Percentiles rank a stretch among this genome's conserved stretches.
phyloP scores from a whole-genome alignment of 2,797 vertebrate species.

The Chaetophractus vellerosus region DNA sequence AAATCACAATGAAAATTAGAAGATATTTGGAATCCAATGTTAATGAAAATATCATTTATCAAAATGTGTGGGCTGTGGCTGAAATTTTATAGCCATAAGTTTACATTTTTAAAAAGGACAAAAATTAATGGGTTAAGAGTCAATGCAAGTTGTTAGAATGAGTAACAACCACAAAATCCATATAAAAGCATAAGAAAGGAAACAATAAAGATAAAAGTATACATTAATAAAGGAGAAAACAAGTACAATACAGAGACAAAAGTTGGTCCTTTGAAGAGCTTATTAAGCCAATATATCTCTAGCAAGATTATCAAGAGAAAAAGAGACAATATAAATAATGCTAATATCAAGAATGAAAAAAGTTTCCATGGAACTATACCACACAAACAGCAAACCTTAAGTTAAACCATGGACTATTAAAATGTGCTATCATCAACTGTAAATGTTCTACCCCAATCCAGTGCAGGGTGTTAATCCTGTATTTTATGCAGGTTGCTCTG shows the following conservation, averaged over 20 bases:
- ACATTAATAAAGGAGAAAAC: neutral
- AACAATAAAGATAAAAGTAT: neutral
- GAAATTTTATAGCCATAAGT: neutral
- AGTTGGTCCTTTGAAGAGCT: neutral
- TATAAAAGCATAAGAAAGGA: slow-evolving; percentile 28
- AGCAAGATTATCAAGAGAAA: neutral
- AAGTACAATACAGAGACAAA: neutral
- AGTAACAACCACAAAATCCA: neutral
- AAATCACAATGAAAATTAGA: slow-evolving; percentile 13
- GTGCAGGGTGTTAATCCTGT: no score
- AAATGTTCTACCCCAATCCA: no score
- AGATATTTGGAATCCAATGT: neutral
- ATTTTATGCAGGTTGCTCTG: no score
- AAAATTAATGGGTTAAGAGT: neutral
- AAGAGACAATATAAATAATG: neutral
- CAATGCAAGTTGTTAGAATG: neutral
- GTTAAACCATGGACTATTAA: no score
- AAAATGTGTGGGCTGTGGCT: neutral
- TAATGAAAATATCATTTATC: neutral
- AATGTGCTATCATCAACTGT: no score
- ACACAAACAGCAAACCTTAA: no score
- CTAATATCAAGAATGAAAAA: neutral
- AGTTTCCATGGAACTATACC: no score
- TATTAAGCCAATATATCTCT: neutral
- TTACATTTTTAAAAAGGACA: neutral